Percentiles rank a stretch among this genome's conserved stretches.
Evolutionary conservation across 35 echinoderm and acorn worm genomes (phyloP).

Genomic region (Lytechinus variegatus): DNA sequence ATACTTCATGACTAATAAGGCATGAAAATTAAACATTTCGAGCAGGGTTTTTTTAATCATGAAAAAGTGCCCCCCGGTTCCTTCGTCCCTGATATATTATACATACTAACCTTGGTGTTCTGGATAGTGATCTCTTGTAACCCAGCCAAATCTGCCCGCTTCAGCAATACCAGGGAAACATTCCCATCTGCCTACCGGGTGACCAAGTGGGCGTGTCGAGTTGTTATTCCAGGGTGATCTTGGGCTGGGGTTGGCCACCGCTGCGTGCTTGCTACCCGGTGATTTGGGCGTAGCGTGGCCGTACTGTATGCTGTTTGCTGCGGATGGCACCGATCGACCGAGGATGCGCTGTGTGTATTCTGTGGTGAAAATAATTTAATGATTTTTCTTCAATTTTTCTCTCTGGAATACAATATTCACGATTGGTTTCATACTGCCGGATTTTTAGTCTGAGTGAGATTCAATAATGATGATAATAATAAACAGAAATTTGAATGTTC

Average conservation of each 20-base stretch:
- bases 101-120: not conserved
- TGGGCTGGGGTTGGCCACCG: not conserved
- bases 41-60: too few species aligned
- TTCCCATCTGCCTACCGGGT: not conserved
- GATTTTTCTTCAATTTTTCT: too few species aligned
- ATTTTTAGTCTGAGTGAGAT: too few species aligned
- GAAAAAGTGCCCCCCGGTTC: too few species aligned
- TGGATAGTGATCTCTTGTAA: not conserved
- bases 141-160: not conserved
- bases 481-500: too few species aligned
- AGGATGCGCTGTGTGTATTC: not conserved
- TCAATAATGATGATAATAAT: too few species aligned
- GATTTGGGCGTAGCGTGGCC: not conserved
- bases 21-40: too few species aligned
- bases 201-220: slow-evolving; percentile 7
- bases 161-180: not conserved
- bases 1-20: too few species aligned
- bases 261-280: not conserved
- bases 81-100: too few species aligned
- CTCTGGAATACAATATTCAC: too few species aligned
- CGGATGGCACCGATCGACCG: not conserved
- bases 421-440: too few species aligned
- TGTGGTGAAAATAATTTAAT: not conserved
- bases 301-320: not conserved
- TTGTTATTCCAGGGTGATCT: not conserved